Evolutionary conservation across 2,113 vertebrate species (phyloP).

Genomic region (Halcyon senegalensis): DNA sequence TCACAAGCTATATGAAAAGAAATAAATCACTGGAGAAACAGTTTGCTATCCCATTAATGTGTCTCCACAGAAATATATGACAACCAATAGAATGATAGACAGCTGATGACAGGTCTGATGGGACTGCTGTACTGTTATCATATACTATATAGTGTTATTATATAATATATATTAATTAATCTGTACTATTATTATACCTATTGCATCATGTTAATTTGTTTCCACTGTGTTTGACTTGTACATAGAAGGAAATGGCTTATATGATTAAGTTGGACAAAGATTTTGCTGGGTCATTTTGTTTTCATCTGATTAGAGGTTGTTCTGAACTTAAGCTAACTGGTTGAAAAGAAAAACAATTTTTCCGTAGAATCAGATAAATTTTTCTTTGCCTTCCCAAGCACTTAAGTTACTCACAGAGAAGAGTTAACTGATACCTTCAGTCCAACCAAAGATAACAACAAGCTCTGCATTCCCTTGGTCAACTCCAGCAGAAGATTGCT

Average conservation of each 20-base stretch:
- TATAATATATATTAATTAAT: no score
- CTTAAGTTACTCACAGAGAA: conserved; percentile 12
- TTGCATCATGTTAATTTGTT: background rate
- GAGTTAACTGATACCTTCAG: conserved; percentile 81
- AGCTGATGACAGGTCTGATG: background rate
- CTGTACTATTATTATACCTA: background rate
- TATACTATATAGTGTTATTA: no score
- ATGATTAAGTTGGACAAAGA: background rate
- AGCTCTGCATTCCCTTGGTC: conserved; percentile 82
- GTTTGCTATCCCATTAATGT: background rate
- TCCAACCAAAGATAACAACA: conserved; percentile 91
- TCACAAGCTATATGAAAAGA: background rate
- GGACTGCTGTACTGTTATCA: background rate
- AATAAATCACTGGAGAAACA: background rate
- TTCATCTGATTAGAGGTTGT: background rate
- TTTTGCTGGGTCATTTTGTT: background rate
- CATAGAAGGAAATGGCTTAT: background rate
- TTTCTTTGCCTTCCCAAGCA: background rate
- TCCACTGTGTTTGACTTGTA: background rate
- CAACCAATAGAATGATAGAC: background rate
- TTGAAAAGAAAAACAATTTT: background rate
- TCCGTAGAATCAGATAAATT: background rate
- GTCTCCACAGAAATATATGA: background rate
- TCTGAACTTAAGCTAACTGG: background rate
- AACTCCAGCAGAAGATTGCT: conserved; percentile 85